Evolutionary conservation across 1,140 invertebrate genomes (phyloP), one percentile per base, ranked within the genome.

Genomic region (Paramacrobiotus metropolitanus): DNA sequence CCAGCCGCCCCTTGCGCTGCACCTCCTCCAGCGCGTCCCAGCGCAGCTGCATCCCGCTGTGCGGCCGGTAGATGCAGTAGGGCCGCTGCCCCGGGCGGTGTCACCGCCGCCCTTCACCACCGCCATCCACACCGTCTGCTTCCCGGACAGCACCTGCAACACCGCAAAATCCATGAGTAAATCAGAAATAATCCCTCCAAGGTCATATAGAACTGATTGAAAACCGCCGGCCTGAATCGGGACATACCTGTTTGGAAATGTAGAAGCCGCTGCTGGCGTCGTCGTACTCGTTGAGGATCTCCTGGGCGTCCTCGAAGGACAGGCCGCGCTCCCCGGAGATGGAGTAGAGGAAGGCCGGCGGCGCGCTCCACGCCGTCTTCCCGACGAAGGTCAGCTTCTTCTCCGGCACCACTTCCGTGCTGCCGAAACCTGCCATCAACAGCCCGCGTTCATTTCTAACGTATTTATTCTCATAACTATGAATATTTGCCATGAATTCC

Each of bases 271-370:
- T 89, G 63, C 85, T 81, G 30, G 80, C 72, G 29, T 75, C 74
- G 61, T 70, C 67, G 59, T 76, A 72, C 31, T 78, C 72, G 2
- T 69, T 70, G 68, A 70, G 78, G 70, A 87, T 83, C 31, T 92
- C 84, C 63, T 83, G 74, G 1, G 88, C 89, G 65, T 87, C 82
- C 30, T 83, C 76, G 89, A 90, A 98, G 40, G 82, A 83, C 82
- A 97, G 84, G 45, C 92, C 90, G 62, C 91, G 76, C 73, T 98
- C 91, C 24, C 74, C 69, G 72, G 61, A 21, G 65, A 95, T 85
- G 1, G 85, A 85, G 70, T 92, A 86, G 40, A 96, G 76, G 70
- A 93, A 87, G 21, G 87, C 91, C 59, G 85, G 87, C 28, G 88
- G 88, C 62, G 81, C 82, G 40, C 15, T 55, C 48, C 48, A 55